Conservation (phyloP, 2,797 vertebrate species). For the Oreochromis mossambicus region DNA sequence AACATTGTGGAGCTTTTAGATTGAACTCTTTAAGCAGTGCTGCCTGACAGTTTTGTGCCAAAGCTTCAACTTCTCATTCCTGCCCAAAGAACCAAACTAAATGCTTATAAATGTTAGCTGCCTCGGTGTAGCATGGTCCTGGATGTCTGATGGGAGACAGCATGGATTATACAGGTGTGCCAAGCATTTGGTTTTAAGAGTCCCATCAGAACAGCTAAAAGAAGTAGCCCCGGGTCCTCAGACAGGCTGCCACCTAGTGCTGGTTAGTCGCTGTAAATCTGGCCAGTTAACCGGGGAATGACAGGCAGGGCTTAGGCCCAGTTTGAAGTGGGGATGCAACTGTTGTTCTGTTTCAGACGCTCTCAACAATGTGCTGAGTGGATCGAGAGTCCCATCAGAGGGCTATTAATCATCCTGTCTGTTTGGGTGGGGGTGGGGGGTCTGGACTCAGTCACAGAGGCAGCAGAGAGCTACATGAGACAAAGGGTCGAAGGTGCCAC, state of each 20-base stretch:
- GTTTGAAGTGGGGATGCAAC: constrained; percentile 83
- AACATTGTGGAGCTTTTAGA: background rate
- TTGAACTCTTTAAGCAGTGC: background rate
- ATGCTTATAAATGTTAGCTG: background rate
- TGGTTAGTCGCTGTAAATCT: constrained; percentile 86
- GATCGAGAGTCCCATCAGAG: constrained; percentile 76
- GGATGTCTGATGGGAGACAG: background rate
- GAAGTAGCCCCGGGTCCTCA: constrained; percentile 22
- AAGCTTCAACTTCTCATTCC: background rate
- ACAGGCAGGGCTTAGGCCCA: constrained; percentile 79
- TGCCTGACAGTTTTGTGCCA: background rate
- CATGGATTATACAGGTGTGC: constrained; percentile 30
- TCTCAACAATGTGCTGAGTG: constrained; percentile 82
- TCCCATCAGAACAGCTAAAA: constrained; percentile 46
- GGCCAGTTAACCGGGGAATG: constrained; percentile 81
- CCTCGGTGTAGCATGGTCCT: background rate
- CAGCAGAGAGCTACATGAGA: constrained; percentile 26
- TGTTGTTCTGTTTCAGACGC: constrained; percentile 81
- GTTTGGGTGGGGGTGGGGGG: constrained; percentile 7
- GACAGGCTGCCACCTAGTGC: constrained; percentile 66
- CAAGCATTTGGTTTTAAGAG: constrained; percentile 50
- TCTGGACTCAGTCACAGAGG: background rate
- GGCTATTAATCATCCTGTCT: constrained; percentile 80
- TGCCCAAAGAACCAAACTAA: background rate
- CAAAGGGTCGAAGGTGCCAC: constrained; percentile 34